Evolutionary conservation across 2,888 invertebrate genomes (phyloP).

Genomic region (Himalopsyche japonica): DNA sequence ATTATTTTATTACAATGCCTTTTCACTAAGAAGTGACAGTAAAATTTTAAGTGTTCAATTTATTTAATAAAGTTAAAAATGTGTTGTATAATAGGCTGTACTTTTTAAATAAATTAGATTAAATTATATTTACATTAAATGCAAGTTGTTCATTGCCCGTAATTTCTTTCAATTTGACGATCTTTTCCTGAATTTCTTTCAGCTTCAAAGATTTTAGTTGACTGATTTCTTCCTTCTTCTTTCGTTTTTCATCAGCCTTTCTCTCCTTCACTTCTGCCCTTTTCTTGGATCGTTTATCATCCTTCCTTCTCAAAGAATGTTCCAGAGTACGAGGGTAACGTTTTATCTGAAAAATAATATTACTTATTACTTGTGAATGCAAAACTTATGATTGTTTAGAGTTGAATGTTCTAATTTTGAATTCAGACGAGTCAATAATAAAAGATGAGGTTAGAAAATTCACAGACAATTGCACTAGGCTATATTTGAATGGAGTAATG

Average conservation of each 20-base stretch:
- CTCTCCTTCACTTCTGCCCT: constrained; percentile 74
- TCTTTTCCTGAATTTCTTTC: constrained; percentile 88
- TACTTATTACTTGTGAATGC: too few species aligned
- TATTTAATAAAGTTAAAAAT: too few species aligned
- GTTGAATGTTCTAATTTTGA: too few species aligned
- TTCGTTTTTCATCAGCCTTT: constrained; percentile 76
- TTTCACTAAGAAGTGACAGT: too few species aligned
- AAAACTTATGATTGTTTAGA: too few species aligned
- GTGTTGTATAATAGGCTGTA: not conserved
- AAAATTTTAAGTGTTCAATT: too few species aligned
- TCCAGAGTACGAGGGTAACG: constrained; percentile 89
- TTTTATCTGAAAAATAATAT: constrained; percentile 65
- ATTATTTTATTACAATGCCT: too few species aligned
- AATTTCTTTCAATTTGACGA: constrained; percentile 82
- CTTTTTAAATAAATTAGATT: not conserved
- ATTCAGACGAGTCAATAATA: too few species aligned
- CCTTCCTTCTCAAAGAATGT: constrained; percentile 77
- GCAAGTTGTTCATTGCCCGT: constrained; percentile 79
- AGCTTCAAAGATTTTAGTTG: constrained; percentile 83
- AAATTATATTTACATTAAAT: constrained; percentile 55
- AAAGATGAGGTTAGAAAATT: too few species aligned
- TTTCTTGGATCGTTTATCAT: constrained; percentile 77
- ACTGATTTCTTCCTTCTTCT: constrained; percentile 85
- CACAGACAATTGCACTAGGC: too few species aligned
- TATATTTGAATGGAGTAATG: too few species aligned